phyloP scores from a whole-genome alignment of 2,113 vertebrate species.

The Oryzias javanicus region DNA sequence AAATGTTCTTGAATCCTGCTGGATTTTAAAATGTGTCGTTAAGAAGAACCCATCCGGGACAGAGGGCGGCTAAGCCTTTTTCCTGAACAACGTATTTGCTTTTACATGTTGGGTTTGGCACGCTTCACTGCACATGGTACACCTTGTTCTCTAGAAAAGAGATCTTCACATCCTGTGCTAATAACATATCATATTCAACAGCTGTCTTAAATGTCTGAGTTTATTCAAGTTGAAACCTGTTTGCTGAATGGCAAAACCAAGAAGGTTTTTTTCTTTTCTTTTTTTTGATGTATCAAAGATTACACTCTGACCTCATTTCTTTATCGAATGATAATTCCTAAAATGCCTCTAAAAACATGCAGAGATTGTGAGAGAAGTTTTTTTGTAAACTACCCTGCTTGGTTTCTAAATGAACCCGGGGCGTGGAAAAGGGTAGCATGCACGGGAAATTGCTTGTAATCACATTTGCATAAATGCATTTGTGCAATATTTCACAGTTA shows the following conservation, averaged over 20 bases:
- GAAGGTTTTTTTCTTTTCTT: background rate
- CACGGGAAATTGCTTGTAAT: conserved; percentile 8
- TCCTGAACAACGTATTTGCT: too few relatives aligned
- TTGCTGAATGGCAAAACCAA: background rate
- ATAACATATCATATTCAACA: background rate
- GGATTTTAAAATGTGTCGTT: background rate
- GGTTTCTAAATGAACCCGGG: conserved; percentile 8
- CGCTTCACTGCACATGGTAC: background rate
- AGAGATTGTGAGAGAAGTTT: conserved; percentile 15
- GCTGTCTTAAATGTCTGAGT: background rate
- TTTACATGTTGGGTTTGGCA: too few relatives aligned
- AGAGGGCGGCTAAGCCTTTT: background rate
- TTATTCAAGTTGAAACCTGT: conserved; percentile 6
- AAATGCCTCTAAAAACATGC: conserved; percentile 2
- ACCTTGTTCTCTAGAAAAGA: background rate
- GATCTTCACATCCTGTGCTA: background rate
- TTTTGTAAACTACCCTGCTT: conserved; percentile 4
- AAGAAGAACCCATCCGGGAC: background rate
- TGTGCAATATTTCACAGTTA: conserved; percentile 22
- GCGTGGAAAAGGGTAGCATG: background rate
- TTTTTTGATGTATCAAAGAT: conserved; percentile 22
- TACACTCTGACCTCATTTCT: conserved; percentile 6
- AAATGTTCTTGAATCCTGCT: background rate
- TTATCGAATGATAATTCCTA: conserved; percentile 25
- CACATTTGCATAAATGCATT: conserved; percentile 16